A percentile compares a stretch with the other conserved stretches of the same genome.
Evolutionary conservation across 2,888 invertebrate genomes (phyloP).

Genomic region (Gasteruption jaculator): DNA sequence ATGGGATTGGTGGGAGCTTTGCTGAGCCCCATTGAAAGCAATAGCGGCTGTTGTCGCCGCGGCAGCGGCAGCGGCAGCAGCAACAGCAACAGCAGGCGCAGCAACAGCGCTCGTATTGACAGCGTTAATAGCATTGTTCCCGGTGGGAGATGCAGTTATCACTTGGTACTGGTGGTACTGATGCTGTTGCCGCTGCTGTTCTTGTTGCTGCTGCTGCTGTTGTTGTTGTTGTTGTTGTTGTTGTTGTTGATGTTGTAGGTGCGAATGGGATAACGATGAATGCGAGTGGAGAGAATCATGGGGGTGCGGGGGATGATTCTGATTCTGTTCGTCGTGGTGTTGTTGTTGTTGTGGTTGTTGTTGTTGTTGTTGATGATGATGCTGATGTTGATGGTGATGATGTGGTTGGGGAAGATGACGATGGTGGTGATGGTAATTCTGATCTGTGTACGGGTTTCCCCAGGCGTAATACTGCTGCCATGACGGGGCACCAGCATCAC

Average conservation of each 20-base stretch:
- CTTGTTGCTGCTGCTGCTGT: conserved; percentile 21
- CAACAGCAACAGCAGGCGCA: conserved; percentile 34
- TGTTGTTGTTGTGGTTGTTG: conserved; percentile 20
- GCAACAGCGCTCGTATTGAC: no score
- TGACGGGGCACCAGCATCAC: conserved; percentile 35
- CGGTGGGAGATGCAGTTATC: conserved; percentile 22
- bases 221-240: conserved; percentile 23
- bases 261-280: conserved; percentile 10
- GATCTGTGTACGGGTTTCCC: conserved; percentile 31
- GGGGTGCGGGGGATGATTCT: conserved; percentile 15
- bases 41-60: conserved; percentile 35
- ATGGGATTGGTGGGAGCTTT: no score
- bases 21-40: no score
- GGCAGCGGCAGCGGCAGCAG: conserved; percentile 34
- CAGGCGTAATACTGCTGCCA: conserved; percentile 46
- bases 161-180: conserved; percentile 24
- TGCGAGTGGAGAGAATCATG: no score
- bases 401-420: conserved; percentile 29
- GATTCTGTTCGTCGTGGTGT: conserved; percentile 16
- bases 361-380: conserved; percentile 25
- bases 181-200: conserved; percentile 22
- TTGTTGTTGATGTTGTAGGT: conserved; percentile 25
- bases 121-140: no score
- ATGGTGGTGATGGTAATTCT: conserved; percentile 31
- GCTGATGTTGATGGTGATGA: conserved; percentile 25